Percentiles rank a stretch among this genome's conserved stretches.
Conservation (phyloP, 2,113 vertebrate species). For the Nematolebias whitei region DNA sequence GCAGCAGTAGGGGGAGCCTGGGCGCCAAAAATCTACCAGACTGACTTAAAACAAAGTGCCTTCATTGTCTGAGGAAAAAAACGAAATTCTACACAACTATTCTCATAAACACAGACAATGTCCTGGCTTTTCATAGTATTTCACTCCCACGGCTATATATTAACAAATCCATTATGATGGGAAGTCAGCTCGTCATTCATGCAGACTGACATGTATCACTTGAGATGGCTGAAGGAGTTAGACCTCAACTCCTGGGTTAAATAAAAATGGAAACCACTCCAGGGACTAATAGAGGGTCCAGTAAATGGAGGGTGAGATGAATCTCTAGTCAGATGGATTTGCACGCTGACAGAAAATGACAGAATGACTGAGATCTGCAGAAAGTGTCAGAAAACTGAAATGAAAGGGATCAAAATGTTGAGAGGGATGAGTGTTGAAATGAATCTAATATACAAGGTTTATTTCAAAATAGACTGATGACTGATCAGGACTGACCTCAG, state of each 20-base stretch:
- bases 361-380: conserved; percentile 44
- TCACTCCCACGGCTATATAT: background rate
- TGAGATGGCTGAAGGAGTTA: conserved; percentile 26
- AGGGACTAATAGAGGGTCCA: conserved; percentile 33
- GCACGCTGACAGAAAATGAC: conserved; percentile 32
- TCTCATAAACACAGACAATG: too few relatives aligned
- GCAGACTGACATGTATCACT: conserved; percentile 60
- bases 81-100: too few relatives aligned
- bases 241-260: conserved; percentile 39
- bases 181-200: conserved; percentile 41
- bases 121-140: background rate
- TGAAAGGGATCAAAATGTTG: conserved; percentile 23
- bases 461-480: conserved; percentile 14
- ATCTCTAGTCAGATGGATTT: conserved; percentile 18
- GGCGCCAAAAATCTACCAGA: background rate
- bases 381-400: conserved; percentile 18
- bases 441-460: conserved; percentile 41
- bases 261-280: conserved; percentile 46
- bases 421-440: conserved; percentile 29
- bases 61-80: too few relatives aligned
- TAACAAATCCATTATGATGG: conserved; percentile 1
- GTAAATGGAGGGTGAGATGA: conserved; percentile 18
- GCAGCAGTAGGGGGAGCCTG: background rate
- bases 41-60: too few relatives aligned
- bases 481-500: conserved; percentile 30